Percentiles rank a stretch among this genome's conserved stretches.
Conservation (phyloP, 2,797 vertebrate species). For the Rhinoraja longicauda region DNA sequence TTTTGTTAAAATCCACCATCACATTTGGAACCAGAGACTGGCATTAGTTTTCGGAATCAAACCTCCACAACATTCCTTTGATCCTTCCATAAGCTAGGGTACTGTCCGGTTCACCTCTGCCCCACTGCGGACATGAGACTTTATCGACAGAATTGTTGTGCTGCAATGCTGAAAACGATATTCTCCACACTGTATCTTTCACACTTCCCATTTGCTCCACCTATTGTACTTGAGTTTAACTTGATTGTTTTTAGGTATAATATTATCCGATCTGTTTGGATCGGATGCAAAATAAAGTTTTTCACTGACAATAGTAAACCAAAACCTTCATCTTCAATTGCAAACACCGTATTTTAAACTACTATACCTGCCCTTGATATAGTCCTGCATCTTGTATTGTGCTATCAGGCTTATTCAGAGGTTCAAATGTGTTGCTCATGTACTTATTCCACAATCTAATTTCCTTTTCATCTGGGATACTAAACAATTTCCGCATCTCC, state of each 20-base stretch:
- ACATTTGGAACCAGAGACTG: background rate
- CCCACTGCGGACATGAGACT: no score
- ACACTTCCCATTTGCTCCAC: no score
- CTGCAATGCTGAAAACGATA: no score
- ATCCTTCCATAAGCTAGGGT: no score
- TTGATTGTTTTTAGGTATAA: no score
- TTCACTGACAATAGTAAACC: no score
- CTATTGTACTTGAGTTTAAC: no score
- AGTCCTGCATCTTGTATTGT: constrained; percentile 96
- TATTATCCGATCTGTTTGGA: no score
- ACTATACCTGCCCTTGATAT: constrained; percentile 91
- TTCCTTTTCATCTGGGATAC: constrained; percentile 91
- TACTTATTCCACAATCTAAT: constrained; percentile 98
- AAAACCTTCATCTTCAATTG: background rate
- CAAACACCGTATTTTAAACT: constrained; percentile 28
- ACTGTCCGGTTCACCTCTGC: no score
- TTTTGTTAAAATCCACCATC: background rate
- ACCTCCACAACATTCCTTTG: background rate
- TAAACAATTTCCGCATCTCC: constrained; percentile 95
- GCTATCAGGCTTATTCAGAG: constrained; percentile 93
- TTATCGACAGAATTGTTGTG: no score
- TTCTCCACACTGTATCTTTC: no score
- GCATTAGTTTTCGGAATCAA: background rate
- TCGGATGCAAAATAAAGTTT: no score
- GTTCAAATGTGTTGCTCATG: constrained; percentile 98